Base-by-base conservation (phyloP, 2,797 vertebrate species). In the Fistularia commersonii region DNA sequence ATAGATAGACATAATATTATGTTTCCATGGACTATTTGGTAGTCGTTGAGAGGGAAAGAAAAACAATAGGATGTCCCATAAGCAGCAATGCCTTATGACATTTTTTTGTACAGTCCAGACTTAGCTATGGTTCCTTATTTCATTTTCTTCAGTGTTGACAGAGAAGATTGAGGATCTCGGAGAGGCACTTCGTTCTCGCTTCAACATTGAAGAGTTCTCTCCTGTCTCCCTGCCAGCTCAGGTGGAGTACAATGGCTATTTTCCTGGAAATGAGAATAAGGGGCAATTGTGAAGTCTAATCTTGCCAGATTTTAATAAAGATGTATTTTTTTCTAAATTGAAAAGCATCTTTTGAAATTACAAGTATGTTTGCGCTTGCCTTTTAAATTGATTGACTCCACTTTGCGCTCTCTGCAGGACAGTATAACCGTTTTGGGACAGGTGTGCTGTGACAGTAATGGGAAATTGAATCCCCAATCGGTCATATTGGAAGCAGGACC, bases 361-460 rank as follows among this genome's bases (percentile, higher is more conserved):
- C n/a, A n/a, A n/a, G n/a, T n/a, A n/a, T n/a, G n/a, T n/a, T n/a
- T n/a, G n/a, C 3, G 31, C 2, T 46, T 6, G 11, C 8, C 12
- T 15, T 15, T 54, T 15, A 6, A 52, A 13, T 32, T 0, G 41
- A 7, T 35, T 11, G 0, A 31, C 13, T 52, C n/a, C 31, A 8
- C 14, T 13, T 60, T 10, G 4, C 36, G 31, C 50, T 40, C 0
- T 5, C 0, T 41, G 15, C 32, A 96, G 96, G 93, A 95, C 31
- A 69, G 69, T 0, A 74, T 97, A 41, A 90, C 87, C 0, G 87
- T 95, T 32, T 60, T 96, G 77, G 96, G 95, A 5, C 93, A 93
- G 61, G 87, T 98, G n/a, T 87, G 90, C 64, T 98, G 96, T 0
- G 96, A 98, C 40, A 85, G 95, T 54, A 96, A 95, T 0, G 96